phyloP scores from a whole-genome alignment of 1,140 invertebrate genomes.

The Paraescarpia echinospica region DNA sequence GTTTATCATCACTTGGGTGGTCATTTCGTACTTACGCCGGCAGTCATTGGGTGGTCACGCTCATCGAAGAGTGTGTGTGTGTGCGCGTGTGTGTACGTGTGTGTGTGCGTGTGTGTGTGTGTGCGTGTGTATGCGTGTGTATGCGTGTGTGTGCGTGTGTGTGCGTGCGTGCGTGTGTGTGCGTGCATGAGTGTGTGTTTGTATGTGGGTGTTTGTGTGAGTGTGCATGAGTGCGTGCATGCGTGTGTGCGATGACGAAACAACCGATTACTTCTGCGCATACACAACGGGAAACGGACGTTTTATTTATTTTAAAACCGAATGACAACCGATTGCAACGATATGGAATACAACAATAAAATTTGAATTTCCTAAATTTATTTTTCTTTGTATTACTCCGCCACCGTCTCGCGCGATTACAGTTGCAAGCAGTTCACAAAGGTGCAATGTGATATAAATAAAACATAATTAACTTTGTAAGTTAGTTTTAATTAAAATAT shows the following conservation, averaged over 20 bases:
- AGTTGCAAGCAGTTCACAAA: too few species aligned
- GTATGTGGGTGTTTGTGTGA: not conserved
- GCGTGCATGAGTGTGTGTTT: not conserved
- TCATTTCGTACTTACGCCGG: not conserved
- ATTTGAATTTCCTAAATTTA: too few species aligned
- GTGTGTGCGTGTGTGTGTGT: not conserved
- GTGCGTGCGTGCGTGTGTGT: not conserved
- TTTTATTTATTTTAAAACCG: too few species aligned
- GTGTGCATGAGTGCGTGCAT: conserved; percentile 2
- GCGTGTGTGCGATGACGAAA: not conserved
- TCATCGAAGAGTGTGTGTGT: not conserved
- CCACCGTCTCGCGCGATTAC: not conserved
- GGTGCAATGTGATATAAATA: too few species aligned
- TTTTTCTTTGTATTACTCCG: too few species aligned
- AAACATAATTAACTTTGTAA: too few species aligned
- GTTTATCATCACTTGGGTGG: not conserved
- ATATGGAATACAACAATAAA: too few species aligned
- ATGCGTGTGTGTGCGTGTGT: not conserved
- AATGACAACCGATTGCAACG: too few species aligned
- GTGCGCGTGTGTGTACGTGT: not conserved
- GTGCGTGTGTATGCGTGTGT: not conserved
- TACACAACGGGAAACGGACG: too few species aligned
- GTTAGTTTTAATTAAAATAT: too few species aligned
- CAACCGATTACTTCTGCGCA: too few species aligned
- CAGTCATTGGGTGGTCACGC: not conserved